Evolutionary conservation across 2,888 invertebrate genomes (phyloP), one percentile per base, ranked within the genome.

Genomic region (Oscheius sp.): DNA sequence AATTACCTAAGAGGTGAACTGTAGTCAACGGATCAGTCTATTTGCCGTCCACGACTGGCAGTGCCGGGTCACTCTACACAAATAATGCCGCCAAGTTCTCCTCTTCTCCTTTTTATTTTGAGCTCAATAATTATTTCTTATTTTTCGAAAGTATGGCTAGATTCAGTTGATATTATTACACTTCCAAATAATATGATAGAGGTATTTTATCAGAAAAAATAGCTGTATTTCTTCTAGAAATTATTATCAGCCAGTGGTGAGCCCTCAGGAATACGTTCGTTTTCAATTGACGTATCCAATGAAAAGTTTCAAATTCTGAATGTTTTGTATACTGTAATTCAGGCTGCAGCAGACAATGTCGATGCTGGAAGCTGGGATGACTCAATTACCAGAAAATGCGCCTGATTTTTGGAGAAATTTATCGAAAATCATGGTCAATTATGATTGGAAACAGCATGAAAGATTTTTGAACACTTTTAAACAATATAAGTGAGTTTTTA

Each of bases 391-490:
- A 0, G 16, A 18, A 6, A 25, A 6, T 5, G 43, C 27, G 7
- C 9, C 5, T 18, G 21, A 12, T 6, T 77, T 76, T 27, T 21
- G 81, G 27, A 63, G 72, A 25, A 76, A 78, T 13, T 61, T 85
- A 55, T 79, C 72, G 7, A 59, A 78, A 29, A 76, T 79, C 13
- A 56, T 84, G 29, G 46, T 75, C 6, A 68, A 75, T 18, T 85
- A 79, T 56, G 78, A 85, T 58, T 85, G 84, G 84, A 73, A 71
- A 16, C 82, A 81, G 66, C 84, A 85, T 74, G 76, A 85, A 63
- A 66, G 80, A 53, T 85, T 83, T 64, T 58, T 84, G 12, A 84
- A 84, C 72, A 84, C 84, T 13, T 84, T 84, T 71, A 81, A 84
- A 46, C 84, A 84, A 61, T 83, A 81, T 61, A 74, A 41, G 80